Base-by-base conservation (phyloP, 2,888 invertebrate genomes). In the Mythimna albipuncta region DNA sequence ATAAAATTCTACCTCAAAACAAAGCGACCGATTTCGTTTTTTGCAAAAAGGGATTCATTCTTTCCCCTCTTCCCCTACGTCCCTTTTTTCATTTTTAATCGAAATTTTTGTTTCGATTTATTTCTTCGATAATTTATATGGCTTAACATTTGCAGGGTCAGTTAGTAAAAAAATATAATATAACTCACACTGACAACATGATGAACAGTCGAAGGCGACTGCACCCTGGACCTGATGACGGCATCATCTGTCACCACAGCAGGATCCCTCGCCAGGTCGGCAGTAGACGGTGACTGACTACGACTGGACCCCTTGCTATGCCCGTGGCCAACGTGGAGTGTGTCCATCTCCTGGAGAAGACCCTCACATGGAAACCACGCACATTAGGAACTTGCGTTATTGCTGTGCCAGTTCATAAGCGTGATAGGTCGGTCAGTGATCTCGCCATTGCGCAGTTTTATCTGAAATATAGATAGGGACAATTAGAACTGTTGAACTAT, bases 261-360 rank as follows among this genome's bases (percentile, higher is more conserved):
- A 59, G 94, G 93, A 76, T 95, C 96, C 80, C 94, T 78, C 87
- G 96, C 87, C 94, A 96, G 87, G 86, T 97, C 96, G n/a, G 92
- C 92, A 1, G 94, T 91, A 11, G 95, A 94, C 74, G 97, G 97
- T 54, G 97, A 97, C 87, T 97, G 96, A 88, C 97, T 97, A 72
- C 97, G 92, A 85, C 97, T 97, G 58, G 97, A 97, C 61, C 96
- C 97, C 92, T 97, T 97, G 86, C 95, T 96, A 91, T 97, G 97
- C 67, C 93, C 95, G 82, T 94, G 96, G 47, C 92, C 88, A 76
- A 96, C 95, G 84, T 96, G 95, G 79, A 96, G 87, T 65, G 94
- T 94, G 88, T 96, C 96, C 96, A 96, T 95, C 81, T 75, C 81
- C 77, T 61, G 52, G 59, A 82, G 87, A 79, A 71, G 7, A 72